phyloP scores from a whole-genome alignment of 1,140 invertebrate genomes.

The Euura saliciscinereae region DNA sequence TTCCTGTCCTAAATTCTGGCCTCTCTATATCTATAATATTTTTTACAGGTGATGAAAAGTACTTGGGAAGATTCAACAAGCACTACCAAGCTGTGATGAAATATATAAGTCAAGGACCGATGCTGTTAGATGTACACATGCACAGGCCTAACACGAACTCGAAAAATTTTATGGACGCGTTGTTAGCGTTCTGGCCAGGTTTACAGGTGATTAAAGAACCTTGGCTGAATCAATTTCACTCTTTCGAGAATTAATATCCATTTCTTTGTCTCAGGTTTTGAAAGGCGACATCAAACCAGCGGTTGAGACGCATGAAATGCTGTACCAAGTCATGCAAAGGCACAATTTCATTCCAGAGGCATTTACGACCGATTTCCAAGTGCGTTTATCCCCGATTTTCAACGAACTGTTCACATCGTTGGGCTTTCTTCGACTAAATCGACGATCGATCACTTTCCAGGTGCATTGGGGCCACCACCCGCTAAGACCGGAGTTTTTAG shows the following conservation, averaged over 20 bases:
- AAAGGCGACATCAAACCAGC: conserved; percentile 96
- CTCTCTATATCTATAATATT: conserved; percentile 30
- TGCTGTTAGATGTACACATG: conserved; percentile 98
- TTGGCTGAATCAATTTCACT: neutral
- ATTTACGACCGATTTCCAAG: conserved; percentile 92
- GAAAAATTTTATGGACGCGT: conserved; percentile 96
- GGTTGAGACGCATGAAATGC: conserved; percentile 96
- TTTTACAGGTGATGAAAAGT: conserved; percentile 78
- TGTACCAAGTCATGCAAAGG: conserved; percentile 95
- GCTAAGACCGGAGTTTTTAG: conserved; percentile 94
- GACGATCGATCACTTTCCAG: conserved; percentile 51
- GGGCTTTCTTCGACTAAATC: neutral
- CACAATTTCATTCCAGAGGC: conserved; percentile 99
- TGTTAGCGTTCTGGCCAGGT: conserved; percentile 98
- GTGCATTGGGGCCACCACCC: conserved; percentile 99
- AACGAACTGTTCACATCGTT: neutral
- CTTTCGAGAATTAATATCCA: neutral
- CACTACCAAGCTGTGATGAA: conserved; percentile 99
- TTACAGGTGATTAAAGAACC: conserved; percentile 72
- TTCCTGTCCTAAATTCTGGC: no score
- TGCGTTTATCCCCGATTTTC: conserved; percentile 36
- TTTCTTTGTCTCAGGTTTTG: conserved; percentile 64
- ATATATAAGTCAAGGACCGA: conserved; percentile 93
- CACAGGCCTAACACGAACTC: conserved; percentile 95
- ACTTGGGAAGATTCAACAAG: conserved; percentile 90